Percentiles rank a stretch among this genome's conserved stretches.
These are phyloP conservation scores for Psephotus haematonotus DNA, from an alignment of 2,113 vertebrate species.

Conservation along the genomic window DNA sequence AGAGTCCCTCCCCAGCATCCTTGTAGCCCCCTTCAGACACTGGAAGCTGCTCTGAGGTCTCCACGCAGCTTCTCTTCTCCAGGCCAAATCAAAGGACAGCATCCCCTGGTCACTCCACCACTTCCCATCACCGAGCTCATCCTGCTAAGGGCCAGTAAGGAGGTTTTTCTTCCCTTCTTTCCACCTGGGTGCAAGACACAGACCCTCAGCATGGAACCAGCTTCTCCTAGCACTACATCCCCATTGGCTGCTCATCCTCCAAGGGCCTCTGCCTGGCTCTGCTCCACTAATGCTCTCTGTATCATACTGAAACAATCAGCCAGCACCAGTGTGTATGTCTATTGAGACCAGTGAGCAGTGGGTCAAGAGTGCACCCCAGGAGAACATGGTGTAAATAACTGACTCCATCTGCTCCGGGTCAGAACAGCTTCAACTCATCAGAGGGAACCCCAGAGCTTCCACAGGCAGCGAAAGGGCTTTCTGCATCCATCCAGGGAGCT, in stretches of 20 bases:
- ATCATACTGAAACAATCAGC: slow-evolving; percentile 47
- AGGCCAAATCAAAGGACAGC: neutral
- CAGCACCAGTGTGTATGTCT: slow-evolving; percentile 12
- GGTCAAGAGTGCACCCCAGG: slow-evolving; percentile 55
- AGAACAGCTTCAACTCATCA: slow-evolving; percentile 50
- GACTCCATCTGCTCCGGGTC: slow-evolving; percentile 56
- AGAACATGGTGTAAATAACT: slow-evolving; percentile 51
- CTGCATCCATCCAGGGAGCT: neutral
- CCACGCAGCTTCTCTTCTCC: neutral
- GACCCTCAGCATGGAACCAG: accelerated
- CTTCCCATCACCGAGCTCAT: neutral
- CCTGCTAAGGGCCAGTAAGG: neutral
- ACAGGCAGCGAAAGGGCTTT: neutral
- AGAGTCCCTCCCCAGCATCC: neutral
- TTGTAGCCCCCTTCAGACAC: neutral
- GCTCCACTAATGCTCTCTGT: slow-evolving; percentile 33
- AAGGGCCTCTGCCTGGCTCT: slow-evolving; percentile 31
- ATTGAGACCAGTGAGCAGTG: neutral
- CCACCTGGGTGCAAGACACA: neutral
- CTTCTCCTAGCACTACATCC: neutral
- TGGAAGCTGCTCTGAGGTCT: neutral
- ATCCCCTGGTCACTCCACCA: neutral
- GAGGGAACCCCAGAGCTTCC: neutral
- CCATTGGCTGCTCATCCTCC: neutral
- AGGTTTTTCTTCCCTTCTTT: neutral